These are phyloP conservation scores for Hylaeus anthracinus DNA, from an alignment of 1,140 invertebrate genomes.

Conservation along the genomic window DNA sequence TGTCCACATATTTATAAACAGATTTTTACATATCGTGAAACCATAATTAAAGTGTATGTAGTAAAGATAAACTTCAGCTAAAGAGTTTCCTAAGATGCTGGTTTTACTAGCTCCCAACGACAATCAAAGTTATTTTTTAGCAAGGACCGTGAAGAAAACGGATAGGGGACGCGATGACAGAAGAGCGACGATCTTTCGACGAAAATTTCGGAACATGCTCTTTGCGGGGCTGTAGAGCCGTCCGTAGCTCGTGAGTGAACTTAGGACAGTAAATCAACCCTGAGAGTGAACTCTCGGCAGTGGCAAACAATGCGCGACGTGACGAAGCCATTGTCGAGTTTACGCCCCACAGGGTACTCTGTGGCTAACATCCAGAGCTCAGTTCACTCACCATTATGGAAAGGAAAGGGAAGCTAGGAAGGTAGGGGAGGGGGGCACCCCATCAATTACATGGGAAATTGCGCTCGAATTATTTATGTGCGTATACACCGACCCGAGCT, in stretches of 20 bases:
- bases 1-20: too few species aligned
- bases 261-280: constrained; percentile 73
- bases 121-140: constrained; percentile 20
- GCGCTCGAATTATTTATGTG: constrained; percentile 77
- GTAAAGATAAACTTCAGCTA: not conserved
- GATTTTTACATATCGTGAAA: not conserved
- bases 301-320: constrained; percentile 77
- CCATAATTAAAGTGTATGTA: not conserved
- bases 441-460: constrained; percentile 80
- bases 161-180: constrained; percentile 26
- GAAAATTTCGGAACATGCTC: constrained; percentile 72
- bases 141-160: not conserved
- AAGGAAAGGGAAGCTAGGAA: constrained; percentile 35
- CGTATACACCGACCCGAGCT: constrained; percentile 65
- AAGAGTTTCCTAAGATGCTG: not conserved
- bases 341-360: constrained; percentile 74
- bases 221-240: constrained; percentile 69
- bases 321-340: constrained; percentile 79
- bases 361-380: constrained; percentile 66
- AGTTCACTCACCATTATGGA: constrained; percentile 73
- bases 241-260: constrained; percentile 59
- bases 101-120: not conserved
- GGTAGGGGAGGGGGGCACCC: constrained; percentile 49
- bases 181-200: constrained; percentile 50
- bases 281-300: constrained; percentile 67